Percentiles rank a stretch among this genome's conserved stretches.
Evolutionary conservation across 1,140 invertebrate genomes (phyloP).

Genomic region (Copidosoma floridanum): DNA sequence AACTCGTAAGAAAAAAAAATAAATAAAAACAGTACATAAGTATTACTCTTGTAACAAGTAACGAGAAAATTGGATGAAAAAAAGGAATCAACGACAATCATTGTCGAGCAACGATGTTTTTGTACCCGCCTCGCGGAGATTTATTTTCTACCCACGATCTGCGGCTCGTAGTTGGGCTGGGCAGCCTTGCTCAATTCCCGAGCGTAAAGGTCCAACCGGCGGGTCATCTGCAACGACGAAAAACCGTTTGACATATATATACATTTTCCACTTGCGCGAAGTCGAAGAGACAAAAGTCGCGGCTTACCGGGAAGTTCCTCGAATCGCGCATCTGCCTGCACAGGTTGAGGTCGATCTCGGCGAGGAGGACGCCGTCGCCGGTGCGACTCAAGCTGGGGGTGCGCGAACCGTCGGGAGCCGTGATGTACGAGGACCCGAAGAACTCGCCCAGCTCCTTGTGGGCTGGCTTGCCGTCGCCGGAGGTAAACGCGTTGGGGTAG

Average conservation of each 20-base stretch:
- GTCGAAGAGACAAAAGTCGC: no score
- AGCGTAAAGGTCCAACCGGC: constrained; percentile 88
- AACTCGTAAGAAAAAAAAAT: not conserved
- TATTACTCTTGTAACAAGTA: no score
- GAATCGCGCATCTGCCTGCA: constrained; percentile 93
- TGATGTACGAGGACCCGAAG: constrained; percentile 94
- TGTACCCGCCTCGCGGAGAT: not conserved
- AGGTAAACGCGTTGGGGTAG: constrained; percentile 92
- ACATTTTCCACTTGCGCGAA: no score
- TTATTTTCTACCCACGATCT: constrained; percentile 59
- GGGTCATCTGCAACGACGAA: constrained; percentile 78
- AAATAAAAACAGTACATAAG: not conserved
- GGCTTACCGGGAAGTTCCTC: constrained; percentile 85
- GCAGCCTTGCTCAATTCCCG: constrained; percentile 67
- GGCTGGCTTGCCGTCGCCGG: constrained; percentile 86
- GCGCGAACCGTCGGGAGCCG: constrained; percentile 91
- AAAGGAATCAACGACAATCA: not conserved
- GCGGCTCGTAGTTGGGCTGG: constrained; percentile 71
- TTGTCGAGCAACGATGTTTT: not conserved
- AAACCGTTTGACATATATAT: no score
- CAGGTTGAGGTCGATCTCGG: constrained; percentile 91
- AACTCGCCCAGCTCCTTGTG: constrained; percentile 96
- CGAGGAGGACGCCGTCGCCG: constrained; percentile 87
- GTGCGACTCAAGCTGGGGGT: constrained; percentile 85
- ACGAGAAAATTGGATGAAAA: no score